Percentiles rank a stretch among this genome's conserved stretches.
These are phyloP conservation scores for Harlomillsia oculata DNA, from an alignment of 1,140 invertebrate genomes.

Conservation along the genomic window DNA sequence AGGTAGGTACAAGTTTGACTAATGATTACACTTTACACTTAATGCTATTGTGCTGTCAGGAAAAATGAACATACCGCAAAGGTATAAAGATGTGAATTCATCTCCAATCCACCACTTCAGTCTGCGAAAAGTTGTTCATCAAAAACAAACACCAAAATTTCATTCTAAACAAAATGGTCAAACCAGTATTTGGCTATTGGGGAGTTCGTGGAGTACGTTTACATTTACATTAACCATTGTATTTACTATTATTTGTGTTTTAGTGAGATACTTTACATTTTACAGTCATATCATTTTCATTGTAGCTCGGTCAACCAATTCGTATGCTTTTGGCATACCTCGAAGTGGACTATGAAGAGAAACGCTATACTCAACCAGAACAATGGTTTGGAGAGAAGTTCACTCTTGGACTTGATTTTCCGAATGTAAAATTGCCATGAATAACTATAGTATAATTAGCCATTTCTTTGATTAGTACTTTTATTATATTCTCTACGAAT, in stretches of 20 bases:
- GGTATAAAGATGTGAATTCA: too few relatives aligned
- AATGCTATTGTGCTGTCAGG: too few relatives aligned
- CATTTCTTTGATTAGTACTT: background rate
- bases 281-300: background rate
- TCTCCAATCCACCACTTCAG: too few relatives aligned
- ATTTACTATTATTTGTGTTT: too few relatives aligned
- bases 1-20: too few relatives aligned
- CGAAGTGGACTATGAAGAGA: conserved; percentile 16
- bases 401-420: conserved; percentile 3
- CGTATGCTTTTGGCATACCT: conserved; percentile 12
- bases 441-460: background rate
- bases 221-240: too few relatives aligned
- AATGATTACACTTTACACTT: too few relatives aligned
- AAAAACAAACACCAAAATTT: too few relatives aligned
- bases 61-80: too few relatives aligned
- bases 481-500: background rate
- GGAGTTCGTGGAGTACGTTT: conserved; percentile 19
- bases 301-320: conserved; percentile 6
- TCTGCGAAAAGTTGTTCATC: too few relatives aligned
- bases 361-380: conserved; percentile 3
- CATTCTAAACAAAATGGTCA: too few relatives aligned
- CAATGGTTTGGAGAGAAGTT: background rate
- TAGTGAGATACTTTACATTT: background rate
- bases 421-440: conserved; percentile 16
- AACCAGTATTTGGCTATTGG: conserved; percentile 21